Conservation (phyloP, 2,888 invertebrate species). For the Cyclophora punctaria region DNA sequence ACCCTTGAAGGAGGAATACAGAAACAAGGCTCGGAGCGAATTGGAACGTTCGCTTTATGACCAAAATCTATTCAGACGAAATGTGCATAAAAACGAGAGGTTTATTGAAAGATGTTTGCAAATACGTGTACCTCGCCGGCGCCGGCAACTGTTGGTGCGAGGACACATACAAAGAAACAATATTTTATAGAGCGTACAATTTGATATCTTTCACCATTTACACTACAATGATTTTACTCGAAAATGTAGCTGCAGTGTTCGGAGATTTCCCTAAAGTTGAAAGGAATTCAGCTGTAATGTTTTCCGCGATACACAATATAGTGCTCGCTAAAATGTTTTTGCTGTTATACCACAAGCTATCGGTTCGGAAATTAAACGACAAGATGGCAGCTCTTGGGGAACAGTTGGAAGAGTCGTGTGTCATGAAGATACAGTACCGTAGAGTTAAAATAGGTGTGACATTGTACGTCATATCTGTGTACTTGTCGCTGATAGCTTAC, state of each 20-base stretch:
- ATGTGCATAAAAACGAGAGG: slow-evolving; percentile 43
- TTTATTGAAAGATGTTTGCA: slow-evolving; percentile 44
- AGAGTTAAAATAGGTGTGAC: slow-evolving; percentile 49
- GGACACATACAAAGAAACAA: slow-evolving; percentile 38
- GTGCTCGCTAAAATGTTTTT: slow-evolving; percentile 56
- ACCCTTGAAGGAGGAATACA: too few species aligned
- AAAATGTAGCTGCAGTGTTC: slow-evolving; percentile 53
- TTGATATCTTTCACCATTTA: slow-evolving; percentile 46
- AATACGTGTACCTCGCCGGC: slow-evolving; percentile 53
- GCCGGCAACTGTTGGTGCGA: slow-evolving; percentile 56
- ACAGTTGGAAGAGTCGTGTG: slow-evolving; percentile 39
- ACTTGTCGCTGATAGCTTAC: slow-evolving; percentile 48
- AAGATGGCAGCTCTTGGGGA: slow-evolving; percentile 52
- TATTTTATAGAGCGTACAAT: slow-evolving; percentile 39
- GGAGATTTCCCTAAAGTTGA: slow-evolving; percentile 56
- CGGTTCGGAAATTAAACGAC: slow-evolving; percentile 53
- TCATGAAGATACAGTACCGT: slow-evolving; percentile 49
- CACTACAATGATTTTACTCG: slow-evolving; percentile 53
- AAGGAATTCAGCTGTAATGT: slow-evolving; percentile 62
- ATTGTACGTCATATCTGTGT: slow-evolving; percentile 50
- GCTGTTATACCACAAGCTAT: slow-evolving; percentile 48
- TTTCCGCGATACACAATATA: slow-evolving; percentile 57
- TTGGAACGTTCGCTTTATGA: neutral
- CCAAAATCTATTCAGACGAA: slow-evolving; percentile 6
- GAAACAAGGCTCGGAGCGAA: too few species aligned